Evolutionary conservation across 2,797 vertebrate species (phyloP), one percentile per base, ranked within the genome.

Genomic region (Anolis apletophallus): DNA sequence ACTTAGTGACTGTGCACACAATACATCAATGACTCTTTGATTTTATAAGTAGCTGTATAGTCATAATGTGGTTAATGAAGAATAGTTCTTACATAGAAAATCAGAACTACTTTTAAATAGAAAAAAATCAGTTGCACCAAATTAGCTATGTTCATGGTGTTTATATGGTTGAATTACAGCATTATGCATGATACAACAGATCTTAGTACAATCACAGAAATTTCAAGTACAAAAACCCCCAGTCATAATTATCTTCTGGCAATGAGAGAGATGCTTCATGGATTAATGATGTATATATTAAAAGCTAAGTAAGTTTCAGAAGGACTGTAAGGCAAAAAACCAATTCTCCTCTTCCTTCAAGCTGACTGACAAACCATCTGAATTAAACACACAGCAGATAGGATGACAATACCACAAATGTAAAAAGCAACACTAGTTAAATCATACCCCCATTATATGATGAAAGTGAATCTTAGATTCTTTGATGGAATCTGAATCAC

Each of bases 251-350:
- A 86, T 69, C 6, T 72, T 78, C 9, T 11, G 21, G 2, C 55
- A 80, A 59, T 5, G 69, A 17, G 3, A 55, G 78, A 59, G 4
- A 69, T 8, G 77, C 34, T 10, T 9, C 57, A 21, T 34, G 57
- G 0, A 0, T 21, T 81, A 75, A 73, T 19, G 17, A 72, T 67
- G 3, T 10, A 34, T 21, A 61, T 52, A 16, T 59, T 71, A 72
- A 80, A 80, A 57, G 74, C 69, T 77, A 40, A 36, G 61, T 52
- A 84, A 76, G 72, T 75, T 76, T 84, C 50, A 78, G 32, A 69
- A 88, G 36, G 86, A 84, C 89, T 85, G 14, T 14, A 93, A 90
- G 88, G 83, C 85, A n/a, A 14, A 75, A 29, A 52, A 64, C 82
- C 19, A 64, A 34, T 7, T 23, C 59, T 61, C 23, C 57, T 59